Percentiles rank a stretch among this genome's conserved stretches.
Evolutionary conservation across 2,113 vertebrate genomes (phyloP).

Genomic region (Anser brachyrhynchus): DNA sequence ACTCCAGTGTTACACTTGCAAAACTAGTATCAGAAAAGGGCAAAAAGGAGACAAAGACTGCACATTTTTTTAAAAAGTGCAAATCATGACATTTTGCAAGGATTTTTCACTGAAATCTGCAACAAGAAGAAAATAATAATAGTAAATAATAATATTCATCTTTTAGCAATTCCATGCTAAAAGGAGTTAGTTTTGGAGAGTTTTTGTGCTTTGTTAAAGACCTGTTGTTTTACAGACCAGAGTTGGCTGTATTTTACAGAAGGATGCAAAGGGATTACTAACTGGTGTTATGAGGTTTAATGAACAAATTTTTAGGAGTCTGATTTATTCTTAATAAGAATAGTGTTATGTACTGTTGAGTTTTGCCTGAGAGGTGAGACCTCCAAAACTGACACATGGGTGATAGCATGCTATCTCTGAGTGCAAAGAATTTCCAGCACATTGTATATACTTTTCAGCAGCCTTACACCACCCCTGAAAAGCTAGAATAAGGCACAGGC

Average conservation of each 20-base stretch:
- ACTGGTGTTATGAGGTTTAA: background rate
- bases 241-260: background rate
- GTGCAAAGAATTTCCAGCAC: background rate
- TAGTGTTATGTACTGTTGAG: background rate
- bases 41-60: background rate
- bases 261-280: background rate
- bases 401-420: background rate
- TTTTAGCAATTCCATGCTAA: background rate
- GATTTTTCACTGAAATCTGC: background rate
- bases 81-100: background rate
- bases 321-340: slow-evolving; percentile 1
- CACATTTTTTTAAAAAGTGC: background rate
- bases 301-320: slow-evolving; percentile 14
- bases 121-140: background rate
- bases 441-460: slow-evolving; percentile 13
- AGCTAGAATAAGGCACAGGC: background rate
- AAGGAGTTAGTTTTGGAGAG: background rate
- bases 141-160: background rate
- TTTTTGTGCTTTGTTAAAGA: background rate
- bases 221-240: background rate
- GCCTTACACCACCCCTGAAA: background rate
- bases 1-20: background rate
- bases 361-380: slow-evolving; percentile 24
- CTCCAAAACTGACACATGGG: slow-evolving; percentile 17
- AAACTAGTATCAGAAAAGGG: background rate